phyloP scores from a whole-genome alignment of 2,888 invertebrate species.

The Polymixis lichenea region DNA sequence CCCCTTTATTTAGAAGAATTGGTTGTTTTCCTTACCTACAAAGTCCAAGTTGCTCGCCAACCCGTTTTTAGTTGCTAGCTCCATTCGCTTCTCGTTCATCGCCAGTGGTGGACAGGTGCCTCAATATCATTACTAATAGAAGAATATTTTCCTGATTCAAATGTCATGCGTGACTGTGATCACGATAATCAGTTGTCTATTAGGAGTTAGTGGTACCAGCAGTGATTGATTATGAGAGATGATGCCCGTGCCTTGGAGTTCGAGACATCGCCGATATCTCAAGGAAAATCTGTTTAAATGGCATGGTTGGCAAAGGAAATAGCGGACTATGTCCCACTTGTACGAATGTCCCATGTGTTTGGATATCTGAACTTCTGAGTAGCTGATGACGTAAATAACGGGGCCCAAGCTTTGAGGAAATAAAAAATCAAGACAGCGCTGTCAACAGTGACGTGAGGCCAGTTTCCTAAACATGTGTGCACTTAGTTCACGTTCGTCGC shows the following conservation, averaged over 20 bases:
- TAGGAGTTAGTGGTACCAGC: conserved; percentile 8
- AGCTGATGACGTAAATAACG: neutral
- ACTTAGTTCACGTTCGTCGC: no score
- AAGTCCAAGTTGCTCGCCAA: no score
- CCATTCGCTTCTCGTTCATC: no score
- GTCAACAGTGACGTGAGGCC: no score
- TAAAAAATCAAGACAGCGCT: no score
- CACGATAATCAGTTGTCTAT: conserved; percentile 31
- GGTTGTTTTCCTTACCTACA: no score
- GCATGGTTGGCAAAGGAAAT: conserved; percentile 6
- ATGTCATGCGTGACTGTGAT: conserved; percentile 45
- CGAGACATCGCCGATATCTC: conserved; percentile 24
- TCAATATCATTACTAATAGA: conserved; percentile 7
- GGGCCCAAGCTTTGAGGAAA: neutral
- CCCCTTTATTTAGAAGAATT: no score
- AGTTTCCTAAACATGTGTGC: no score
- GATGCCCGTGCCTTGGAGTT: neutral
- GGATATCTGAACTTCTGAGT: neutral
- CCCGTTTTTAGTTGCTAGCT: no score
- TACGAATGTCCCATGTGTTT: neutral
- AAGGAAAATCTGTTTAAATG: conserved; percentile 31
- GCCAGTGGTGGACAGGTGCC: no score
- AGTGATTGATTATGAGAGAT: conserved; percentile 40
- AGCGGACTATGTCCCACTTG: neutral
- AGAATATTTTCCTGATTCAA: conserved; percentile 48